phyloP scores from a whole-genome alignment of 2,797 vertebrate genomes.

The Denticeps clupeoides region DNA sequence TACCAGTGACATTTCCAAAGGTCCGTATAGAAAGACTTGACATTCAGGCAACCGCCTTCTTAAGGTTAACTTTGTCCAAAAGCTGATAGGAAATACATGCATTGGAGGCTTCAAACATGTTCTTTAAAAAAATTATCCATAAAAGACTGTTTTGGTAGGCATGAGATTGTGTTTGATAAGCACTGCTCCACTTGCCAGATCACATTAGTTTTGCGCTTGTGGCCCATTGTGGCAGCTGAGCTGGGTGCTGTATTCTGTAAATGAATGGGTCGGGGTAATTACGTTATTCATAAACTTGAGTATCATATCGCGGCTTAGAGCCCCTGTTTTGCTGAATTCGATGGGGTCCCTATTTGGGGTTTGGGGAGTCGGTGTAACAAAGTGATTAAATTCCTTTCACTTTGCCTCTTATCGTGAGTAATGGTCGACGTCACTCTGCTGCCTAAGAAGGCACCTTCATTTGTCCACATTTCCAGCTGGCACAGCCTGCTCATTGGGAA shows the following conservation, averaged over 20 bases:
- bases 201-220: neutral
- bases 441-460: neutral
- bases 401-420: neutral
- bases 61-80: conserved; percentile 56
- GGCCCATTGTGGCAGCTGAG: neutral
- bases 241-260: neutral
- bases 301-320: neutral
- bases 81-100: conserved; percentile 39
- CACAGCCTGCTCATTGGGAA: neutral
- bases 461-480: neutral
- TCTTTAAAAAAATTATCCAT: conserved; percentile 36
- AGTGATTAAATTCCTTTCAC: neutral
- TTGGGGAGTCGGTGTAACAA: neutral
- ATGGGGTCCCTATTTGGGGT: neutral
- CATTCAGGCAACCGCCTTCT: conserved; percentile 56
- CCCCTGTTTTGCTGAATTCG: neutral
- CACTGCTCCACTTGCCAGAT: neutral
- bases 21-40: conserved; percentile 51
- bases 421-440: neutral
- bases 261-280: neutral
- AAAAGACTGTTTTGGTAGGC: conserved; percentile 6
- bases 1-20: conserved; percentile 60
- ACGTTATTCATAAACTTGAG: neutral
- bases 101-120: conserved; percentile 40
- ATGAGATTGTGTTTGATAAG: neutral